phyloP scores from a whole-genome alignment of 1,140 invertebrate species.

The Halyomorpha halys region DNA sequence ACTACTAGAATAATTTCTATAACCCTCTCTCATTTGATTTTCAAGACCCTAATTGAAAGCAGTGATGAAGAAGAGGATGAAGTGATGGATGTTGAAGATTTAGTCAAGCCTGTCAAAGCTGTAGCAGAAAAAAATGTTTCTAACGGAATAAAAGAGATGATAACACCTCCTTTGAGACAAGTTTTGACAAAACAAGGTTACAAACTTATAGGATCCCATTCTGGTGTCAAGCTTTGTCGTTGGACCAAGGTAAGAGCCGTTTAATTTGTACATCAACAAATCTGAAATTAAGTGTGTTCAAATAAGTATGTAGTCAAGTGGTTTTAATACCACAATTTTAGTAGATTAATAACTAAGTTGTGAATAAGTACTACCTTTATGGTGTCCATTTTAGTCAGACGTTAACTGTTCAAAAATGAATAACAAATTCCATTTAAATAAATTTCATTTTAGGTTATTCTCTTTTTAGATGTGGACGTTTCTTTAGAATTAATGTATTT shows the following conservation, averaged over 20 bases:
- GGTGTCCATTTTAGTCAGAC: too few species aligned
- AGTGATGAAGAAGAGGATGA: constrained; percentile 27
- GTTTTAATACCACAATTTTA: too few species aligned
- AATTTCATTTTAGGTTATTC: too few species aligned
- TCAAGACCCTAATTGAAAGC: constrained; percentile 6
- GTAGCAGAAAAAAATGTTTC: constrained; percentile 22
- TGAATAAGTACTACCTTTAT: too few species aligned
- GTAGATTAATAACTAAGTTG: too few species aligned
- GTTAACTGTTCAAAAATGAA: too few species aligned
- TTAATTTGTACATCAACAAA: not conserved
- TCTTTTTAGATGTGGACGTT: too few species aligned
- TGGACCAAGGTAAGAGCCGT: constrained; percentile 47
- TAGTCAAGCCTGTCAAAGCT: constrained; percentile 36
- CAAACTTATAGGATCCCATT: constrained; percentile 49
- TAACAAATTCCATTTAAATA: too few species aligned
- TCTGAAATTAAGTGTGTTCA: not conserved
- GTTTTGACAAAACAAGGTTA: constrained; percentile 54
- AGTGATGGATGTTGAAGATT: constrained; percentile 43
- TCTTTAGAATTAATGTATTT: too few species aligned
- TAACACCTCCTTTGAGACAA: constrained; percentile 45
- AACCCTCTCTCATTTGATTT: not conserved
- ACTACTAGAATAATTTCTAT: not conserved
- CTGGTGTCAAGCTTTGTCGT: constrained; percentile 53
- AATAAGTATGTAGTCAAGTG: not conserved
- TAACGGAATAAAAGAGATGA: constrained; percentile 43